Percentiles rank a stretch among this genome's conserved stretches.
phyloP scores from a whole-genome alignment of 2,888 invertebrate species.

The Cepaea hortensis region DNA sequence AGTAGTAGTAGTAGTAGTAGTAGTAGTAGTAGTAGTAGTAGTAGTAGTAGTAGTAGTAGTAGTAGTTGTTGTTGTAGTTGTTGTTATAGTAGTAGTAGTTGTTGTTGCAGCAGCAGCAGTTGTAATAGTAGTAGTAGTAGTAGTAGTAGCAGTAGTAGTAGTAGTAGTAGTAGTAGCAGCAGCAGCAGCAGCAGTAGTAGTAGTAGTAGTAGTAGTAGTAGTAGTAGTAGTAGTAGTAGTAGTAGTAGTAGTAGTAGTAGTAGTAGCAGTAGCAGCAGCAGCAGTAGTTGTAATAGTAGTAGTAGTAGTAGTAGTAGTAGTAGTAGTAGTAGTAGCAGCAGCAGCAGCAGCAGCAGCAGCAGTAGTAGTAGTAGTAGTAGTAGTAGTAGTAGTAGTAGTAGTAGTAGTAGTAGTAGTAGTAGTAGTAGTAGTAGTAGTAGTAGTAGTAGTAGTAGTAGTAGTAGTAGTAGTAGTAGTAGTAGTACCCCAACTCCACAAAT shows the following conservation, averaged over 20 bases:
- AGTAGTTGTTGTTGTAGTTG: too few species aligned
- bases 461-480: neutral
- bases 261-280: too few species aligned
- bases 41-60: too few species aligned
- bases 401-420: neutral
- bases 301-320: too few species aligned
- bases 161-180: neutral
- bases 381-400: neutral
- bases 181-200: too few species aligned
- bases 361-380: constrained; percentile 20
- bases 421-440: neutral
- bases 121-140: neutral
- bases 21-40: too few species aligned
- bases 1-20: too few species aligned
- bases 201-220: too few species aligned
- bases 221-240: too few species aligned
- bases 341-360: neutral
- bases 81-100: neutral
- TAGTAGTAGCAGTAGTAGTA: neutral
- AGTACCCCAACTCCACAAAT: neutral
- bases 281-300: too few species aligned
- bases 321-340: neutral
- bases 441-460: constrained; percentile 11
- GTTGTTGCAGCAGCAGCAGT: neutral
- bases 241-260: too few species aligned